Conservation (phyloP, 2,888 invertebrate species). For the Chaetogeoica ovagalla region DNA sequence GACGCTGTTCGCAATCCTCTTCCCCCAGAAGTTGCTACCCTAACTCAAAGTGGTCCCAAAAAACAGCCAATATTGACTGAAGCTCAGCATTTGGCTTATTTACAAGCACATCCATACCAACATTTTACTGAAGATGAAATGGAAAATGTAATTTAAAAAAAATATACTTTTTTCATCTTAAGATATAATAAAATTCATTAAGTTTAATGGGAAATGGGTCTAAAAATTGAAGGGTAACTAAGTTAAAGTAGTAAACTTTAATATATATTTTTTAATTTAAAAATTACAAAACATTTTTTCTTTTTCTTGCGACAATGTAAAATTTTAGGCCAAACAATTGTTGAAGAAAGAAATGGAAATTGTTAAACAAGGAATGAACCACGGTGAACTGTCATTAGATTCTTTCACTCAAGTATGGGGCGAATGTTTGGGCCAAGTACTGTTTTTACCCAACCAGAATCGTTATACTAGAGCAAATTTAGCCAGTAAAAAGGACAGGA, state of each 20-base stretch:
- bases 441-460: conserved; percentile 89
- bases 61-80: conserved; percentile 59
- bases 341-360: conserved; percentile 82
- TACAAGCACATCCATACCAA: conserved; percentile 85
- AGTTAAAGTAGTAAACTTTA: not conserved
- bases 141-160: conserved; percentile 60
- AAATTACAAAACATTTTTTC: not conserved
- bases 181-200: not conserved
- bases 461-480: conserved; percentile 92
- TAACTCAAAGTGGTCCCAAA: conserved; percentile 50
- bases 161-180: not conserved
- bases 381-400: conserved; percentile 89
- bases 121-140: conserved; percentile 72
- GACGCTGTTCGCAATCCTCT: conserved; percentile 82
- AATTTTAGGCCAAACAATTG: conserved; percentile 65
- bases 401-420: conserved; percentile 96
- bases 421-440: conserved; percentile 88
- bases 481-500: conserved; percentile 92
- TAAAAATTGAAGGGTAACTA: not conserved
- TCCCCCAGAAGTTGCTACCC: conserved; percentile 45
- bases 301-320: conserved; percentile 31
- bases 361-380: conserved; percentile 91
- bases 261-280: not conserved
- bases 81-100: conserved; percentile 75
- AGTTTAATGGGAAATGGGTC: no score